Evolutionary conservation across 2,113 vertebrate species (phyloP).

Genomic region (Gallinago paraguaiae): DNA sequence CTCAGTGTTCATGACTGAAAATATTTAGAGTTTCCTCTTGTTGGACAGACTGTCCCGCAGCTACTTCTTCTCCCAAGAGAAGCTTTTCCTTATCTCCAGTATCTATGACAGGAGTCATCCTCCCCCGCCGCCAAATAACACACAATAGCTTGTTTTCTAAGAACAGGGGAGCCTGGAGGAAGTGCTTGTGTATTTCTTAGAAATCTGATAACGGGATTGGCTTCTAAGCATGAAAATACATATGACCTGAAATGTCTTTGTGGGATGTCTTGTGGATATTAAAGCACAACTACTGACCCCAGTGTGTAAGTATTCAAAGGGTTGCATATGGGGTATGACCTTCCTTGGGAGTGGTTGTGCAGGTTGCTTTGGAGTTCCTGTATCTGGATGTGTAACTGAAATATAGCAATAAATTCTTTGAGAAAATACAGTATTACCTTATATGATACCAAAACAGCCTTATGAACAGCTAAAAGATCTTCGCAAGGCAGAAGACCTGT

Average conservation of each 20-base stretch:
- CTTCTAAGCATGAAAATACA: background rate
- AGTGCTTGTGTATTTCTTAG: background rate
- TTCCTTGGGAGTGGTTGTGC: background rate
- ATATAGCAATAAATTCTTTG: background rate
- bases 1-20: background rate
- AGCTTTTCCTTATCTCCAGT: background rate
- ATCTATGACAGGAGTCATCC: background rate
- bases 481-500: background rate
- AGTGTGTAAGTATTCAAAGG: background rate
- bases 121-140: background rate
- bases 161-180: background rate
- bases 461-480: background rate
- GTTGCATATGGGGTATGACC: background rate
- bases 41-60: accelerated
- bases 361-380: background rate
- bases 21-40: background rate
- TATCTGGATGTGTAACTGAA: background rate
- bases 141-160: background rate
- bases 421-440: background rate
- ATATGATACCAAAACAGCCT: background rate
- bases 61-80: background rate
- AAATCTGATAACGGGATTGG: background rate
- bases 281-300: background rate
- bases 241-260: background rate
- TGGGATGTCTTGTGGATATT: background rate